These are phyloP conservation scores for Erythrolamprus reginae DNA, from an alignment of 2,113 vertebrate genomes.

Conservation along the genomic window DNA sequence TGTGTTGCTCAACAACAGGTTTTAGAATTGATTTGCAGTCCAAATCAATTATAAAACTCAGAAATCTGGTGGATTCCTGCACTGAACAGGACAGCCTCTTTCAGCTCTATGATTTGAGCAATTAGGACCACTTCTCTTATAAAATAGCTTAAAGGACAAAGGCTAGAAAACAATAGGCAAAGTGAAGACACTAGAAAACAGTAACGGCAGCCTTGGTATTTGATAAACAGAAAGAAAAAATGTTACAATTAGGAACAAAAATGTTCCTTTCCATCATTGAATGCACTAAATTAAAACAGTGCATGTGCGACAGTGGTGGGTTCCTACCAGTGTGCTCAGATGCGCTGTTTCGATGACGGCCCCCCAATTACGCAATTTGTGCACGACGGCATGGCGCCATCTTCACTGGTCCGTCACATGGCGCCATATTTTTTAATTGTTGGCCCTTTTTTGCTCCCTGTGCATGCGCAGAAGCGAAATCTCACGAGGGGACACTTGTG, in stretches of 20 bases:
- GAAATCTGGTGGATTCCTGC: neutral
- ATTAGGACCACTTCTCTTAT: too few relatives aligned
- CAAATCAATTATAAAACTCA: neutral
- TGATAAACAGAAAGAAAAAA: neutral
- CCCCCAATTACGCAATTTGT: too few relatives aligned
- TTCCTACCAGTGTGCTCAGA: too few relatives aligned
- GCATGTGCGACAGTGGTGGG: too few relatives aligned
- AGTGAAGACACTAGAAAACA: neutral
- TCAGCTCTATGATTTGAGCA: neutral
- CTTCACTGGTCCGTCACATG: too few relatives aligned
- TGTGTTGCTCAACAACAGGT: neutral
- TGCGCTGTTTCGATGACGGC: too few relatives aligned
- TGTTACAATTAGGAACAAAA: neutral
- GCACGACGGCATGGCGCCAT: too few relatives aligned
- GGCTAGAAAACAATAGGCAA: neutral
- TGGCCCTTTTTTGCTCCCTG: too few relatives aligned
- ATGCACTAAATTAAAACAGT: neutral
- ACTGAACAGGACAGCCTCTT: neutral
- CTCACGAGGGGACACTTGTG: too few relatives aligned
- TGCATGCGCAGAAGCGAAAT: too few relatives aligned
- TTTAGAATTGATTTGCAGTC: neutral
- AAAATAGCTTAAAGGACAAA: neutral
- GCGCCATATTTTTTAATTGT: too few relatives aligned
- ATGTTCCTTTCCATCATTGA: neutral
- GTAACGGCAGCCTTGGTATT: neutral